These are phyloP conservation scores for Myiotriccus ornatus DNA, from an alignment of 2,797 vertebrate species.

Conservation along the genomic window DNA sequence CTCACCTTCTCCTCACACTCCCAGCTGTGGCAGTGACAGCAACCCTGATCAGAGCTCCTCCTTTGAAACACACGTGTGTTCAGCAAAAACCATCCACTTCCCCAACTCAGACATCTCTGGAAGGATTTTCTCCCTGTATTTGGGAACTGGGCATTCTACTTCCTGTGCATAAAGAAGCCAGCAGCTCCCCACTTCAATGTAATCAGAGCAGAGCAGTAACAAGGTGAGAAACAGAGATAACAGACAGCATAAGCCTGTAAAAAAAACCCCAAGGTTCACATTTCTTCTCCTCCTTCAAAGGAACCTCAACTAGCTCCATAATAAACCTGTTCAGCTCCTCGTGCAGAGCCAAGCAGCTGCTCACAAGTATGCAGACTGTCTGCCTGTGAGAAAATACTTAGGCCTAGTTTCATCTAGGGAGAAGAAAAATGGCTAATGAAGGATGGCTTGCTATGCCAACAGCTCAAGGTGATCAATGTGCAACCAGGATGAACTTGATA, in stretches of 20 bases:
- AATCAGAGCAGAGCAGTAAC: conserved; percentile 29
- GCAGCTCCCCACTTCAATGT: background rate
- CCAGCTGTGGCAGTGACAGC: background rate
- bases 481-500: background rate
- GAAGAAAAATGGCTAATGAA: background rate
- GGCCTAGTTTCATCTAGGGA: background rate
- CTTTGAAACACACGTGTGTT: background rate
- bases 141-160: background rate
- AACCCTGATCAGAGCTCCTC: background rate
- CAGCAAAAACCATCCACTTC: background rate
- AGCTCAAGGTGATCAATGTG: background rate
- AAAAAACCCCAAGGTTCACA: background rate
- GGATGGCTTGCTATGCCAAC: background rate
- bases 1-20: background rate
- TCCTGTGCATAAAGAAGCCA: background rate
- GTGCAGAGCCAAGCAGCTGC: background rate
- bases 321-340: background rate
- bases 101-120: background rate
- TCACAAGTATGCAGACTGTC: background rate
- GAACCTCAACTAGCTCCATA: background rate
- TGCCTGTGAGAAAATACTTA: background rate
- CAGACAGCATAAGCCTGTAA: background rate
- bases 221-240: background rate
- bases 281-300: background rate
- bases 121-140: background rate